Conservation (phyloP, 2,888 invertebrate genomes). For the Tinea semifulvella region DNA sequence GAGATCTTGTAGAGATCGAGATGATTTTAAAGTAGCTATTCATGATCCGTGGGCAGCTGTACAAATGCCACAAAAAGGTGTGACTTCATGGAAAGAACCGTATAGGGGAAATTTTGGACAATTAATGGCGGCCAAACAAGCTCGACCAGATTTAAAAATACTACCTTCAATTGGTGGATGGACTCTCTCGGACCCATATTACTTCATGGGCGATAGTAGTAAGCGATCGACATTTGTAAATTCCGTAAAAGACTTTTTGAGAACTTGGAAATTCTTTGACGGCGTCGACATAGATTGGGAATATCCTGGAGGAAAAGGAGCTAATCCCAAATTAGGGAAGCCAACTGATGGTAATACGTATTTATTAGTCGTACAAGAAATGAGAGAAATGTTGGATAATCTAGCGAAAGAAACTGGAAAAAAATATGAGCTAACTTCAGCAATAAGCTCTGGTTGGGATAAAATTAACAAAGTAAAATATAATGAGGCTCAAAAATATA, state of each 20-base stretch:
- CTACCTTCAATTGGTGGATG: slow-evolving; percentile 58
- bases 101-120: slow-evolving; percentile 62
- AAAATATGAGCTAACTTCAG: slow-evolving; percentile 56
- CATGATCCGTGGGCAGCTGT: slow-evolving; percentile 60
- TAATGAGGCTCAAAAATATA: slow-evolving; percentile 50
- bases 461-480: slow-evolving; percentile 60
- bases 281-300: slow-evolving; percentile 62
- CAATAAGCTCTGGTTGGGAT: slow-evolving; percentile 61
- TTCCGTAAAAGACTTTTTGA: slow-evolving; percentile 54
- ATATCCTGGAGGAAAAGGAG: slow-evolving; percentile 61
- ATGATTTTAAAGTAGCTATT: slow-evolving; percentile 59
- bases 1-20: slow-evolving; percentile 55
- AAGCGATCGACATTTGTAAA: slow-evolving; percentile 51
- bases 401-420: slow-evolving; percentile 46
- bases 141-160: slow-evolving; percentile 52
- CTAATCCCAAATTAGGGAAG: slow-evolving; percentile 50
- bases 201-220: slow-evolving; percentile 46
- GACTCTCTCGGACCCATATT: slow-evolving; percentile 59
- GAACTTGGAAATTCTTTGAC: slow-evolving; percentile 61
- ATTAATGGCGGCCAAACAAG: slow-evolving; percentile 56
- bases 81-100: slow-evolving; percentile 58
- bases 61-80: slow-evolving; percentile 56
- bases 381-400: slow-evolving; percentile 53
- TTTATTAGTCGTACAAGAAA: slow-evolving; percentile 48
- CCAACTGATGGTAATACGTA: slow-evolving; percentile 54